A percentile compares a stretch with the other conserved stretches of the same genome.
Conservation (phyloP, 2,797 vertebrate genomes). For the Alauda arvensis region DNA sequence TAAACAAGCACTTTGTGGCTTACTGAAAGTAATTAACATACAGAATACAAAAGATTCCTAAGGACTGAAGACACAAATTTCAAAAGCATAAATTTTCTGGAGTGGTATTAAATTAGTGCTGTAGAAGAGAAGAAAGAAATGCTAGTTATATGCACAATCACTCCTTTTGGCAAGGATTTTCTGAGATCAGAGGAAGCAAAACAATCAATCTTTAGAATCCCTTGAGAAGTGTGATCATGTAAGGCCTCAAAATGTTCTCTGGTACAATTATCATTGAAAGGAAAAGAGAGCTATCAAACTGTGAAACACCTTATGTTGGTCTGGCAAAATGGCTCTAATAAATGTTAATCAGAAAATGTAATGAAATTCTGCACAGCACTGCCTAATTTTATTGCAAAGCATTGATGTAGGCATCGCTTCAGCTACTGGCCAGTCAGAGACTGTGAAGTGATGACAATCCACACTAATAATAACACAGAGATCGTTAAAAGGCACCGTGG, state of each 20-base stretch:
- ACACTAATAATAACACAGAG: not conserved
- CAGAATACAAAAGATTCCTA: not conserved
- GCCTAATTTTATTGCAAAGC: not conserved
- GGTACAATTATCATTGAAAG: not conserved
- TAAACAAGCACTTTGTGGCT: not conserved
- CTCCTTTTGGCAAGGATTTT: conserved; percentile 2
- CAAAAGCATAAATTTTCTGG: not conserved
- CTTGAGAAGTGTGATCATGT: not conserved
- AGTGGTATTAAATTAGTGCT: not conserved
- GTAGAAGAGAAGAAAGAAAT: not conserved
- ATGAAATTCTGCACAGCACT: conserved; percentile 1
- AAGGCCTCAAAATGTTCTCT: not conserved
- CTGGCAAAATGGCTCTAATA: not conserved
- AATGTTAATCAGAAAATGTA: conserved; percentile 7
- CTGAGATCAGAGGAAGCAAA: conserved; percentile 7
- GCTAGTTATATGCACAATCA: not conserved
- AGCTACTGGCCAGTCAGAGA: not conserved
- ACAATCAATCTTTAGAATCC: not conserved
- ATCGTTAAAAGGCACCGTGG: not conserved
- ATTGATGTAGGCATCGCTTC: not conserved
- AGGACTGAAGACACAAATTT: not conserved
- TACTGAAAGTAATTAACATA: not conserved
- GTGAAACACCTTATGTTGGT: not conserved
- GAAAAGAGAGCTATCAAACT: conserved; percentile 24
- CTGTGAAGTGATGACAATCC: not conserved